phyloP scores from a whole-genome alignment of 2,113 vertebrate genomes.

The Cheirogaleus medius region DNA sequence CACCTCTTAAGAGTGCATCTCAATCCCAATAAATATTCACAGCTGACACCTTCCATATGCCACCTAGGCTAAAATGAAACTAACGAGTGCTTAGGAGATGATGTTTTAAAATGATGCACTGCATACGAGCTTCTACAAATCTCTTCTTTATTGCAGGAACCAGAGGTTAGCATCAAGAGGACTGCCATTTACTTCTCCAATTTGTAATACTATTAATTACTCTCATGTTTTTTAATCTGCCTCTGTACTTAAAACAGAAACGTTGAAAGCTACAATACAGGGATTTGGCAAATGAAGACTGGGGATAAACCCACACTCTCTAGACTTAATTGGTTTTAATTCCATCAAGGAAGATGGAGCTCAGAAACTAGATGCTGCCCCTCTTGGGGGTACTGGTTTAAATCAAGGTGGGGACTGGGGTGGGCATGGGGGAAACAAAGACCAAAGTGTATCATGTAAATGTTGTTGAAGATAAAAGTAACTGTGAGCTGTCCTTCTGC shows the following conservation, averaged over 20 bases:
- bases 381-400: neutral
- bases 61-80: slow-evolving; percentile 55
- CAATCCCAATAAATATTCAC: slow-evolving; percentile 69
- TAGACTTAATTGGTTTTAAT: slow-evolving; percentile 15
- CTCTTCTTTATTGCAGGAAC: neutral
- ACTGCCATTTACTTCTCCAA: slow-evolving; percentile 33
- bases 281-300: neutral
- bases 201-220: slow-evolving; percentile 45
- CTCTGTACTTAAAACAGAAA: slow-evolving; percentile 14
- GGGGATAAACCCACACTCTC: neutral
- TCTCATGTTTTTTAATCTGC: slow-evolving; percentile 2
- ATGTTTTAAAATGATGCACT: slow-evolving; percentile 42
- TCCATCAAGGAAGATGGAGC: neutral
- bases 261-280: neutral
- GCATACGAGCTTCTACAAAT: slow-evolving; percentile 6
- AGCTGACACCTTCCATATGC: slow-evolving; percentile 47
- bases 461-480: neutral
- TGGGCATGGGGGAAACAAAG: neutral
- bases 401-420: neutral
- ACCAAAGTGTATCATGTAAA: neutral
- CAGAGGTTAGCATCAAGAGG: slow-evolving; percentile 29
- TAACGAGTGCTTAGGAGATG: slow-evolving; percentile 20
- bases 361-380: neutral
- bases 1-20: slow-evolving; percentile 57
- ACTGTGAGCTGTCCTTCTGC: neutral